These are phyloP conservation scores for Pangasius djambal DNA, from an alignment of 2,797 vertebrate genomes.

Conservation along the genomic window DNA sequence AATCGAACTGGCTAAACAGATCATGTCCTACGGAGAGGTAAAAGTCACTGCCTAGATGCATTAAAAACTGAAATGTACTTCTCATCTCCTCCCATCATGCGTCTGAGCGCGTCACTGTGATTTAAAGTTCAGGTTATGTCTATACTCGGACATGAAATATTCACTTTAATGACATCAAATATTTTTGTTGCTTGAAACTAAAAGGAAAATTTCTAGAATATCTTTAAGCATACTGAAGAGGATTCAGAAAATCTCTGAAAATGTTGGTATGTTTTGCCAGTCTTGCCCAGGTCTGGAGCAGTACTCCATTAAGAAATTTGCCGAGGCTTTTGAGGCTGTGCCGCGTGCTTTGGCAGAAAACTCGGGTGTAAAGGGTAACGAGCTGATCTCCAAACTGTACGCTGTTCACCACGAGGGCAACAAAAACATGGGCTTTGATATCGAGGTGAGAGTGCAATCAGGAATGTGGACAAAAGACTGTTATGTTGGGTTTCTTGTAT, in stretches of 20 bases:
- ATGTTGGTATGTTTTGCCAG: conserved; percentile 66
- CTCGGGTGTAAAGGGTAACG: conserved; percentile 92
- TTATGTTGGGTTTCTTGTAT: background rate
- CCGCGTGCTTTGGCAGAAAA: conserved; percentile 96
- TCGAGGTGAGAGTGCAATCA: conserved; percentile 81
- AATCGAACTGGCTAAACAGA: conserved; percentile 93
- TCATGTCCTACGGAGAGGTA: conserved; percentile 96
- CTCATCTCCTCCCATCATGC: too few relatives aligned
- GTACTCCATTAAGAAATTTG: conserved; percentile 97
- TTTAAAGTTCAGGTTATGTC: background rate
- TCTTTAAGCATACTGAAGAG: too few relatives aligned
- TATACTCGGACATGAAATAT: too few relatives aligned
- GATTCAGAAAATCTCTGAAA: background rate
- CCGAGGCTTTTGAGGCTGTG: conserved; percentile 90
- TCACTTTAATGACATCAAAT: too few relatives aligned
- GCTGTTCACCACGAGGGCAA: conserved; percentile 93
- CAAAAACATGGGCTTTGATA: conserved; percentile 94
- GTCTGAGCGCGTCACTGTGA: background rate
- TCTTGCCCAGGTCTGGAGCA: conserved; percentile 96
- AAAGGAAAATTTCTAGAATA: too few relatives aligned
- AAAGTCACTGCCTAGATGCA: background rate
- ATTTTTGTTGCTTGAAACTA: too few relatives aligned
- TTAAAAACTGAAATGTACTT: background rate
- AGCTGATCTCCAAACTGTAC: conserved; percentile 95
- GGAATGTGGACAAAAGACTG: background rate